Conservation (phyloP, 2,888 invertebrate species). For the Crepidodera aurea region DNA sequence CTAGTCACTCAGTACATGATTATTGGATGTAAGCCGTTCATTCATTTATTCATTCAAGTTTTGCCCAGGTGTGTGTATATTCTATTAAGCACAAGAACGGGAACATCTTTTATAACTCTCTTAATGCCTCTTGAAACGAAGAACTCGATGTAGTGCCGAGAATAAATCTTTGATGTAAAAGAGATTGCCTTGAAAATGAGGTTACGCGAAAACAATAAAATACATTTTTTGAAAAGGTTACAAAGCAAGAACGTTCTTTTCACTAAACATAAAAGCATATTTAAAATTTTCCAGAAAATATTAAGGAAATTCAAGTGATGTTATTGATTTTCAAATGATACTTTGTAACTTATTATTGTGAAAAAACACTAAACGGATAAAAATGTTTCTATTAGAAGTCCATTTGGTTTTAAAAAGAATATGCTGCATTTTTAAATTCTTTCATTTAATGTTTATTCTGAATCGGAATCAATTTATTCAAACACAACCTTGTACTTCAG, state of each 20-base stretch:
- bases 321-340: too few species aligned
- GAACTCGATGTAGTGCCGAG: not conserved
- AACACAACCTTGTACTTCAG: too few species aligned
- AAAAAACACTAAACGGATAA: too few species aligned
- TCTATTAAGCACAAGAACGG: conserved; percentile 12
- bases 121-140: conserved; percentile 12
- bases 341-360: too few species aligned
- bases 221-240: not conserved
- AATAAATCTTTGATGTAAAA: conserved; percentile 14
- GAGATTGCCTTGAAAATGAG: conserved; percentile 12
- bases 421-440: too few species aligned
- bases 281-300: too few species aligned
- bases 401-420: too few species aligned
- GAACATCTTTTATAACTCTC: conserved; percentile 11
- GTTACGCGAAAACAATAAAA: conserved; percentile 10
- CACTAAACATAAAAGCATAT: not conserved
- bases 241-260: not conserved
- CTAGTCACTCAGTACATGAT: too few species aligned
- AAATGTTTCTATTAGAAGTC: too few species aligned
- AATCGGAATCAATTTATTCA: too few species aligned
- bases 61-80: conserved; percentile 11
- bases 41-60: conserved; percentile 4
- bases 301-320: too few species aligned
- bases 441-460: too few species aligned
- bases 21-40: not conserved